These are phyloP conservation scores for Trematomus loennbergii DNA, from an alignment of 2,113 vertebrate species.

Conservation along the genomic window DNA sequence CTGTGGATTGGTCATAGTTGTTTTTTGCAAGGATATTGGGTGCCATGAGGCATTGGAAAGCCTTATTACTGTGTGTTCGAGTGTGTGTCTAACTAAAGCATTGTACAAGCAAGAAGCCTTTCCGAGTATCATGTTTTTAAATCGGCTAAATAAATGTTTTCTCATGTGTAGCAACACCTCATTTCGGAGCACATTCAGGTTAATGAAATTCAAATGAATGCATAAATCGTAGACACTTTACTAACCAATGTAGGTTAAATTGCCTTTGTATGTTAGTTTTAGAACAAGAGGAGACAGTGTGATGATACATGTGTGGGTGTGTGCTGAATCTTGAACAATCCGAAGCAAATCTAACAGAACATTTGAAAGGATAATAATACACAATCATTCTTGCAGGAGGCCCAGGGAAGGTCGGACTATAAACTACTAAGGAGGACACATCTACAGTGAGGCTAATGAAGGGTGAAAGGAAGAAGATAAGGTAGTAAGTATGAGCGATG, in stretches of 20 bases:
- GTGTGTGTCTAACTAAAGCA: background rate
- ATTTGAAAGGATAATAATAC: background rate
- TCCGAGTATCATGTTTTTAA: background rate
- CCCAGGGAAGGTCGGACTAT: background rate
- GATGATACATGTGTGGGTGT: too few relatives aligned
- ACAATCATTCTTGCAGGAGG: background rate
- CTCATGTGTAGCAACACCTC: background rate
- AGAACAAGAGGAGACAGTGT: too few relatives aligned
- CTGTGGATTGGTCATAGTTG: slow-evolving; percentile 59
- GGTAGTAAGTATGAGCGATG: background rate
- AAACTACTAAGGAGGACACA: background rate
- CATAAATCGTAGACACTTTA: too few relatives aligned
- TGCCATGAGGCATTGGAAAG: slow-evolving; percentile 62
- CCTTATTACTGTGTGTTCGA: slow-evolving; percentile 39
- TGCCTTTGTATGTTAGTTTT: too few relatives aligned
- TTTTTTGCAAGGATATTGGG: slow-evolving; percentile 62
- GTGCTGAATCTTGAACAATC: background rate
- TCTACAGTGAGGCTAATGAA: too few relatives aligned
- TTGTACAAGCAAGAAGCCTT: background rate
- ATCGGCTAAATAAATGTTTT: background rate
- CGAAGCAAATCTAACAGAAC: background rate
- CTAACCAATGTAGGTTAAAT: too few relatives aligned
- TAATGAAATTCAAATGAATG: too few relatives aligned
- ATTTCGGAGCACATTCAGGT: too few relatives aligned
- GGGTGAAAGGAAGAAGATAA: slow-evolving; percentile 1